Percentiles rank a stretch among this genome's conserved stretches.
These are phyloP conservation scores for Galleria mellonella DNA, from an alignment of 1,140 invertebrate species.

Conservation along the genomic window DNA sequence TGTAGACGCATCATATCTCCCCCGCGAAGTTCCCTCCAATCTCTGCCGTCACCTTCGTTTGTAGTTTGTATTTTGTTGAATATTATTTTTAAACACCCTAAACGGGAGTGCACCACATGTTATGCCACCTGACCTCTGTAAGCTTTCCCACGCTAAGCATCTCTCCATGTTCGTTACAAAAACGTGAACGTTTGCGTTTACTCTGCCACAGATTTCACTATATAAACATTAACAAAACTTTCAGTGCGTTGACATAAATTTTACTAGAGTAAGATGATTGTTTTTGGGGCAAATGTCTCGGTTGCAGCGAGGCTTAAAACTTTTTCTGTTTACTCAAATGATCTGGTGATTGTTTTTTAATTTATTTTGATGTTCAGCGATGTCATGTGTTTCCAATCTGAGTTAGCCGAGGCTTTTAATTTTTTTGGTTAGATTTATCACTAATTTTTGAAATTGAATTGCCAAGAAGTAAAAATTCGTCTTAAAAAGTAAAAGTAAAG, in stretches of 20 bases:
- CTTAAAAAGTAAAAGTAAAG: too few relatives aligned
- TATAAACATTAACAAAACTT: slow-evolving; percentile 13
- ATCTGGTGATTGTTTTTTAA: slow-evolving; percentile 72
- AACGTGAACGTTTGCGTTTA: slow-evolving; percentile 44
- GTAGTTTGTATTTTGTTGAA: slow-evolving; percentile 55
- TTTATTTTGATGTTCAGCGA: slow-evolving; percentile 54
- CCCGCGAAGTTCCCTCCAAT: slow-evolving; percentile 46
- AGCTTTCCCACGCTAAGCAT: slow-evolving; percentile 62
- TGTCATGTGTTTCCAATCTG: slow-evolving; percentile 70
- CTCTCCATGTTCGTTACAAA: slow-evolving; percentile 39
- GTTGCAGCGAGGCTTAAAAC: slow-evolving; percentile 45
- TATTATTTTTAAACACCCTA: slow-evolving; percentile 66
- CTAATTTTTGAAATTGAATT: too few relatives aligned
- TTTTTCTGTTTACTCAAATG: slow-evolving; percentile 68
- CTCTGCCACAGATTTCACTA: slow-evolving; percentile 18
- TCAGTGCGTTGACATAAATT: slow-evolving; percentile 19
- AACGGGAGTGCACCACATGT: slow-evolving; percentile 63
- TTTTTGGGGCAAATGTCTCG: slow-evolving; percentile 64
- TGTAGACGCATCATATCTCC: slow-evolving; percentile 28
- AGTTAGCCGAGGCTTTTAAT: slow-evolving; percentile 42
- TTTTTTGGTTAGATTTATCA: slow-evolving; percentile 30
- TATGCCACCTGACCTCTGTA: slow-evolving; percentile 59
- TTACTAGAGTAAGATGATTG: slow-evolving; percentile 22
- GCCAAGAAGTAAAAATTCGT: too few relatives aligned
- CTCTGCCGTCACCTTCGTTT: slow-evolving; percentile 29